Evolutionary conservation across 2,888 invertebrate genomes (phyloP), one percentile per base, ranked within the genome.

Genomic region (Orthosia gracilis): DNA sequence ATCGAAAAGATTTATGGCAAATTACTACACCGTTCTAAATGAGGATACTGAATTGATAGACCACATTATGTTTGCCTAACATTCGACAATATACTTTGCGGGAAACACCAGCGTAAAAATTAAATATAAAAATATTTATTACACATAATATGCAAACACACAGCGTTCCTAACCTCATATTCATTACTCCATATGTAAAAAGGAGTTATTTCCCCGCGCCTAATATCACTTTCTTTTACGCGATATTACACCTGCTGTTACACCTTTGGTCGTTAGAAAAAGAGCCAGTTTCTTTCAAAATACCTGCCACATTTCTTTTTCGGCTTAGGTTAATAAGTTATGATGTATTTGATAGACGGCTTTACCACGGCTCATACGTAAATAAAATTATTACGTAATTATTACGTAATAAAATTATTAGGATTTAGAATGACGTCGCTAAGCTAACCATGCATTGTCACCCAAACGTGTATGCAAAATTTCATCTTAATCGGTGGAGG

Each of bases 271-370:
- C 75, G 69, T 76, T 76, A 80, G 76, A 78, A 71, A 84, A 86
- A 82, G 78, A 71, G 62, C 72, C 66, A 70, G 73, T 77, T 88
- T 78, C 76, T 59, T 62, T 31, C 75, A 71, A 85, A 83, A 31
- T 4, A 83, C 79, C 79, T 79, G 76, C 73, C 73, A 80, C 69
- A 74, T 85, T 84, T 84, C 55, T 69, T 82, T 84, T 79, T 40
- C 62, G 26, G 55, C 49, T 72, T 69, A 52, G 13, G 12, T 76
- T 69, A 45, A 40, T 49, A 63, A 23, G 69, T 45, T 23, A 26
- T 52, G 58, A 54, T 2, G 55, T 65, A 57, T 40, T 54, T 50
- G 15, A 61, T 47, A 40, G 11, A 68, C 47, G 31, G 11, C 5
- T 4, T 47, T 2, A 15, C n/a, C 17, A 23, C 11, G 18, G 13